Conservation (phyloP, 1,140 invertebrate species). For the Drosophila burlai region DNA sequence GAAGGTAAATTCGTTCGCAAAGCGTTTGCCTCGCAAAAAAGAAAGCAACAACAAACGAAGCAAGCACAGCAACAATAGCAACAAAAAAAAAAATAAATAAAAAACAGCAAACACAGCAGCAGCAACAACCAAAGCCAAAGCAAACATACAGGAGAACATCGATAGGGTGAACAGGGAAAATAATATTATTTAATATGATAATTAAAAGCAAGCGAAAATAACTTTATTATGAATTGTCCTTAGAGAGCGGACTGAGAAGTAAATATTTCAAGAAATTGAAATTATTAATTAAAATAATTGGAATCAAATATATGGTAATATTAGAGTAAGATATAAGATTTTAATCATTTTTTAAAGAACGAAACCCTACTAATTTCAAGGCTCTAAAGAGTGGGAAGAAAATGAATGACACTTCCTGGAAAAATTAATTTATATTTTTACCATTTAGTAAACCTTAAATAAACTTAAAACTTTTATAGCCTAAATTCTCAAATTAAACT, state of each 20-base stretch:
- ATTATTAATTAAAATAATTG: too few species aligned
- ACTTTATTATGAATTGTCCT: too few species aligned
- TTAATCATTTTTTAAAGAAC: too few species aligned
- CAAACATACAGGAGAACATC: conserved; percentile 15
- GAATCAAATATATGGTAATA: too few species aligned
- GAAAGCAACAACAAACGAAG: conserved; percentile 23
- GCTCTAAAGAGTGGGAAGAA: too few species aligned
- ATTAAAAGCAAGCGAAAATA: too few species aligned
- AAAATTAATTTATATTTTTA: not conserved
- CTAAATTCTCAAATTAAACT: too few species aligned
- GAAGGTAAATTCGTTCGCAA: conserved; percentile 76
- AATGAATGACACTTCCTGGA: not conserved
- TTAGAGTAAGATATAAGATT: too few species aligned
- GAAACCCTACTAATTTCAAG: too few species aligned
- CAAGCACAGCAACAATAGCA: conserved; percentile 23
- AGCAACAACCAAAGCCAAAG: conserved; percentile 32
- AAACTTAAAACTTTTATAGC: not conserved
- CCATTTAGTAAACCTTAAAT: not conserved
- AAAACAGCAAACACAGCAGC: conserved; percentile 21
- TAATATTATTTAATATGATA: not conserved
- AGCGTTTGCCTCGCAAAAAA: conserved; percentile 45
- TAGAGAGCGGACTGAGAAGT: too few species aligned
- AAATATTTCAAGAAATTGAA: too few species aligned
- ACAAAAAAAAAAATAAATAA: not conserved
- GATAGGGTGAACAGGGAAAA: conserved; percentile 4